These are phyloP conservation scores for Zaprionus bogoriensis DNA, from an alignment of 2,888 invertebrate genomes.

Conservation along the genomic window DNA sequence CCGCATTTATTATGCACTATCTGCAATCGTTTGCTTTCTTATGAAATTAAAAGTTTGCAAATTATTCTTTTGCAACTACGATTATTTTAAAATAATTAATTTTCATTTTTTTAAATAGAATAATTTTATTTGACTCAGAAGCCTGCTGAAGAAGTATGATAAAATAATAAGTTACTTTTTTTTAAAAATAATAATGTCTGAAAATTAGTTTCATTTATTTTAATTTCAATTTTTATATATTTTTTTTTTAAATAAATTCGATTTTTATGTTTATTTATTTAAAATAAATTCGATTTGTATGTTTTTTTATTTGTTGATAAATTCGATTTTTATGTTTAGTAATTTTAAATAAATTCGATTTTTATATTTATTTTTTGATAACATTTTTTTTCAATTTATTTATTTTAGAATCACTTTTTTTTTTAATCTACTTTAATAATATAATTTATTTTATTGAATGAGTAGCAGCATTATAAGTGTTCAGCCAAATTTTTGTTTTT, in stretches of 20 bases:
- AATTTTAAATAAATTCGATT: not conserved
- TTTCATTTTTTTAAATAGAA: not conserved
- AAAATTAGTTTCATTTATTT: not conserved
- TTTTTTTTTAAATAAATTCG: not conserved
- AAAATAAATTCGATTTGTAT: not conserved
- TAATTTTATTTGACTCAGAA: not conserved
- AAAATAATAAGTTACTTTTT: not conserved
- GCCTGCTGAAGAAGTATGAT: too few species aligned
- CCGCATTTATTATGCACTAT: conserved; percentile 32
- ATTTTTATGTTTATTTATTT: not conserved
- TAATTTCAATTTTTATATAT: not conserved
- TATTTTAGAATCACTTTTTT: not conserved
- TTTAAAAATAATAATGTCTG: not conserved
- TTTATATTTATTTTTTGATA: not conserved
- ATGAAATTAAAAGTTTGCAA: not conserved
- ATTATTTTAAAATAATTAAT: not conserved
- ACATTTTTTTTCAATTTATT: not conserved
- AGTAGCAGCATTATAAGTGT: too few species aligned
- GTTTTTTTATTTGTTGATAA: not conserved
- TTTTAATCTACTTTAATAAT: not conserved
- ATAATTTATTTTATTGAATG: not conserved
- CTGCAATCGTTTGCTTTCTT: not conserved
- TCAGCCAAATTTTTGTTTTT: too few species aligned
- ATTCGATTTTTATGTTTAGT: not conserved
- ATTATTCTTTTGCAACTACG: not conserved